Evolutionary conservation across 2,888 invertebrate species (phyloP), one percentile per base, ranked within the genome.

Genomic region (Tinea semifulvella): DNA sequence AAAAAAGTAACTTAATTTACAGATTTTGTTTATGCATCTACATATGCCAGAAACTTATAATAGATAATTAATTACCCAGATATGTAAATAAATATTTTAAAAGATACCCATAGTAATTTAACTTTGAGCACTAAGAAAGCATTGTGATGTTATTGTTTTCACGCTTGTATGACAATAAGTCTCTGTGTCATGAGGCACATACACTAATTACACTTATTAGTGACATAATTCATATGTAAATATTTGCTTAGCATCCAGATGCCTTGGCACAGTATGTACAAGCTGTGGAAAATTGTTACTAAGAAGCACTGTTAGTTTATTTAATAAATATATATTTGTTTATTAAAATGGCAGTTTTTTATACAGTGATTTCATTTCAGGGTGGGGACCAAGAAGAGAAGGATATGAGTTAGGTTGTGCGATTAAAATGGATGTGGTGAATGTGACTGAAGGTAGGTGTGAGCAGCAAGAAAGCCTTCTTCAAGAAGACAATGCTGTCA

Each of bases 401-500:
- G 72, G 68, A 55, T 80, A 79, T 72, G 73, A 76, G 61, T 68
- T 77, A 58, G 74, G 70, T 51, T 64, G 71, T 63, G 77, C 75
- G 46, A 75, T 79, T 64, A 79, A 70, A 60, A 79, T 80, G 80
- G 79, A 80, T 60, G 66, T 63, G 47, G 70, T 79, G 36, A 70
- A 69, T 51, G 55, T 66, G 56, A 68, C 62, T 49, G 73, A 77
- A 56, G 77, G 75, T 50, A 62, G 64, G 43, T 77, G 76, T 51
- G 75, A 77, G 54, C 70, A 67, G 50, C 65, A 59, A 36, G 71
- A 69, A 49, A 64, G 60, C 56, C 51, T 48, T 13, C 11, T 71
- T 49, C 72, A 70, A 74, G 70, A 51, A 60, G 72, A 73, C 25
- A 76, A 75, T 51, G 76, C 75, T 45, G 64, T 61, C 3, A 43